These are phyloP conservation scores for Nasonia oneida DNA, from an alignment of 2,888 invertebrate species.

Conservation along the genomic window DNA sequence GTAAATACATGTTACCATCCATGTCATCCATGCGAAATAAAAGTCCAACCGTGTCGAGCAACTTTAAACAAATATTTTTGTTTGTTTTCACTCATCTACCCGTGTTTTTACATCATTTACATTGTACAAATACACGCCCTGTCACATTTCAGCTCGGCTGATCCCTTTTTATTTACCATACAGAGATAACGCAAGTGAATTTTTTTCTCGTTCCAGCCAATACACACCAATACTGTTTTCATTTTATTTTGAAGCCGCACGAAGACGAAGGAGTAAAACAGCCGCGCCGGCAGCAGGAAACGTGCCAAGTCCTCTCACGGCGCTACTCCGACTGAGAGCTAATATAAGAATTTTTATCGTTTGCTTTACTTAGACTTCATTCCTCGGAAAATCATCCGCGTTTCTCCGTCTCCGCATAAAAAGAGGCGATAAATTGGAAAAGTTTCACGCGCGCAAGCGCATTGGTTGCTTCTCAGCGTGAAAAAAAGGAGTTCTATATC, in stretches of 20 bases:
- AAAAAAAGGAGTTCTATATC: not conserved
- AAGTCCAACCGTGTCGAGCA: not conserved
- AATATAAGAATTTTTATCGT: constrained; percentile 24
- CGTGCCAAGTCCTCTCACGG: constrained; percentile 35
- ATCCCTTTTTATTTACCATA: not conserved
- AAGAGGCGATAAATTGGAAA: not conserved
- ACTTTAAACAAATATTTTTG: not conserved
- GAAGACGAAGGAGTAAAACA: not conserved
- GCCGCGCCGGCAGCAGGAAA: not conserved
- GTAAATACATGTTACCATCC: not conserved
- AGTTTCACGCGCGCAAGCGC: not conserved
- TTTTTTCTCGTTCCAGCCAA: not conserved
- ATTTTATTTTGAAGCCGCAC: not conserved
- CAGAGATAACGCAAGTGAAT: not conserved
- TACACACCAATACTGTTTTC: not conserved
- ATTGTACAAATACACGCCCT: not conserved
- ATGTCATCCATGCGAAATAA: not conserved
- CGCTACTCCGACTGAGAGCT: constrained; percentile 24
- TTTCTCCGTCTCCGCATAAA: not conserved
- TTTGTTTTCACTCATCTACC: not conserved
- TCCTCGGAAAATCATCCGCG: not conserved
- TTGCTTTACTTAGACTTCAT: constrained; percentile 11
- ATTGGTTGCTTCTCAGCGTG: not conserved
- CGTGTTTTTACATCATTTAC: not conserved
- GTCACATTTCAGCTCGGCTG: not conserved